Base-by-base conservation (phyloP, 2,888 invertebrate species). In the Agrilus mali region DNA sequence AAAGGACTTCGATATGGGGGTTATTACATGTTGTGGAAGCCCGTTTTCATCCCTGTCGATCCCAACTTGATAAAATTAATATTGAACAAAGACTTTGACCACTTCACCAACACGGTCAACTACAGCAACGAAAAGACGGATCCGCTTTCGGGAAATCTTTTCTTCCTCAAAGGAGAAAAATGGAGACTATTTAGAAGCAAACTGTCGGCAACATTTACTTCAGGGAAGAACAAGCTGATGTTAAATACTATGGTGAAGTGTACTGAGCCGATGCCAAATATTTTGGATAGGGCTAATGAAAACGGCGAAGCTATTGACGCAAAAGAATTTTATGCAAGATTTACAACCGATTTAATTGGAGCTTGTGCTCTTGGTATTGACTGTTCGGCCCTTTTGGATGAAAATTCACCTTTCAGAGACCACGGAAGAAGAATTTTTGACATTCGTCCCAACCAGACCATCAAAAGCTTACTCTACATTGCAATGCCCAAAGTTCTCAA, bases 351-450 rank as follows among this genome's bases (percentile, higher is more conserved):
- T 53, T 70, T 75, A 2, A 74, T 77, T 20, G 74, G 73, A 0
- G 71, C 70, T 36, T 71, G 73, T 43, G 76, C 74, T 7, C 77
- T 77, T 55, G 77, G 76, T 14, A 63, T 77, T 3, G 71, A 75
- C 20, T 47, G 46, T 16, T 41, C 43, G n/a, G 41, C 38, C 1
- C 39, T 47, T 12, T 36, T 32, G 1, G 50, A 71, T 71, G 50
- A 71, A 75, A 50, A 70, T 70, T 17, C 67, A 75, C 39, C 65
- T 4, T 47, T 44, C 36, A 37, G 35, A 15, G n/a, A 38, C 7
- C 27, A 47, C 8, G 46, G 43, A 8, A 41, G 33, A 33, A 38
- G 33, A 27, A 14, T 41, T 10, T 43, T 47, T 12, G 34, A 20
- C 12, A 27, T 16, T 17, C 27, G 27, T 27, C 27, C 27, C 2